Base-by-base conservation (phyloP, 1,140 invertebrate genomes). In the Diabrotica undecimpunctata region DNA sequence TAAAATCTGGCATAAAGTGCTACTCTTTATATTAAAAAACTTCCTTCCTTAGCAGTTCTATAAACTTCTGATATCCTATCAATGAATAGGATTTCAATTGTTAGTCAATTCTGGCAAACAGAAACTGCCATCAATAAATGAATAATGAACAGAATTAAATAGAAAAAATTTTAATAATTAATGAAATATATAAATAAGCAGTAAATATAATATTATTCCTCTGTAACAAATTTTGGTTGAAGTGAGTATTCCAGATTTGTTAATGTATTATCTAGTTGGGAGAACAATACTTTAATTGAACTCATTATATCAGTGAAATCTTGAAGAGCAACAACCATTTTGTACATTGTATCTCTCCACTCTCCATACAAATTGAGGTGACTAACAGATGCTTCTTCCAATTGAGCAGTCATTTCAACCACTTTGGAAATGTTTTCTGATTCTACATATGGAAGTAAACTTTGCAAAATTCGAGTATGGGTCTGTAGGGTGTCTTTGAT, bases 221-320 rank as follows among this genome's bases (percentile, higher is more conserved):
- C 73, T 39, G 52, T 66, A 53, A 52, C 60, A 54, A 70, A 62
- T 67, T 70, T 72, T 0, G 74, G 73, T 59, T 72, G 62, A 37
- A 72, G 55, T 41, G 69, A 67, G 9, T 62, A 51, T 68, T 79
- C 76, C 53, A 78, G 64, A 66, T 77, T 66, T 51, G 69, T 69
- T 12, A 77, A 64, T 55, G 66, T 67, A 41, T 69, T 61, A 71
- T 79, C 76, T 14, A 79, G 38, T 59, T 78, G 73, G 2, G 70
- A 66, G 66, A 78, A 77, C n/a, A 77, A 68, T 5, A 74, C 60
- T 64, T 74, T 76, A 54, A 77, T 73, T 52, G 74, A 72, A 13
- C 59, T 62, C 12, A 70, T 72, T 36, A 79, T 76, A 69, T 77
- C 72, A 69, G 74, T 77, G 61, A 77, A 79, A 35, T 77, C 62